Evolutionary conservation across 2,113 vertebrate genomes (phyloP).

Genomic region (Amazona vittata): DNA sequence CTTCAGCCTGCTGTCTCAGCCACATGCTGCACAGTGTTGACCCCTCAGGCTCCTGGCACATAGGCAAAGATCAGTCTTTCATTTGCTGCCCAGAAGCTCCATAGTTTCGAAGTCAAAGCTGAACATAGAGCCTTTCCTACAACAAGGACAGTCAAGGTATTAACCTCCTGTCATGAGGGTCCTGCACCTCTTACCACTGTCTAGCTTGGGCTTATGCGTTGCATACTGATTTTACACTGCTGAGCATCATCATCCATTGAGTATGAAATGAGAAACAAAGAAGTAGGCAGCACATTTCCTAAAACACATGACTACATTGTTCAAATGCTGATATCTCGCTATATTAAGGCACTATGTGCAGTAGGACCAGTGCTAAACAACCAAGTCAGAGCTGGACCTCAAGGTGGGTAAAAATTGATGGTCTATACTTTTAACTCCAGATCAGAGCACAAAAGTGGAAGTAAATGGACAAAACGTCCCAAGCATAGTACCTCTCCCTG

Average conservation of each 20-base stretch:
- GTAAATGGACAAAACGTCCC: neutral
- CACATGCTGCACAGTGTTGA: neutral
- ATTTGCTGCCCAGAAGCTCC: neutral
- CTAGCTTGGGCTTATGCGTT: neutral
- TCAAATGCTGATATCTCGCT: neutral
- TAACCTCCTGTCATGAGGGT: neutral
- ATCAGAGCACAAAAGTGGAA: neutral
- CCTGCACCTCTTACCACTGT: neutral
- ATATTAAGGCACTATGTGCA: neutral
- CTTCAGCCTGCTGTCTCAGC: neutral
- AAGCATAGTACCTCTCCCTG: neutral
- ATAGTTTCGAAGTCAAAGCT: neutral
- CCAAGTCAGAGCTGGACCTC: neutral
- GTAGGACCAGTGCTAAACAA: neutral
- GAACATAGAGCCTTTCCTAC: neutral
- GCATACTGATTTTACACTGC: neutral
- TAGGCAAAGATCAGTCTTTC: neutral
- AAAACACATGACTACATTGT: neutral
- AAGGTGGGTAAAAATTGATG: neutral
- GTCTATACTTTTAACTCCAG: neutral
- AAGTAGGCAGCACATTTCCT: neutral
- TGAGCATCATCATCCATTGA: neutral
- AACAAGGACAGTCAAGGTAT: neutral
- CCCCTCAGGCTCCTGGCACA: neutral
- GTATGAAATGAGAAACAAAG: neutral